These are phyloP conservation scores for Phyllopteryx taeniolatus DNA, from an alignment of 2,113 vertebrate genomes.

Conservation along the genomic window DNA sequence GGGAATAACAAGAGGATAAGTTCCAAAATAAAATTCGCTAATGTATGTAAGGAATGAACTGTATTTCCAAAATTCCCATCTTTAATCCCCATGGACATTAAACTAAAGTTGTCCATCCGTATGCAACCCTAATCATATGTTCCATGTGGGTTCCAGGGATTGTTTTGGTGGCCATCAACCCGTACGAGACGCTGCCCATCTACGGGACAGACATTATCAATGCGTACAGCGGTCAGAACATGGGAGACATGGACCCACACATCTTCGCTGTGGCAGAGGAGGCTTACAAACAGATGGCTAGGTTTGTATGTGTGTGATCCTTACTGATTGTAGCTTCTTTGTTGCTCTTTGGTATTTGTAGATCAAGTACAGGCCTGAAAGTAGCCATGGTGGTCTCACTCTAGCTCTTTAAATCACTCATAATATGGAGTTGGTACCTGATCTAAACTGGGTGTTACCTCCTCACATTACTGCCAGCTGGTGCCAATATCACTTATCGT, in stretches of 20 bases:
- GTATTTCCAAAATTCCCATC: too few relatives aligned
- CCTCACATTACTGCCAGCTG: neutral
- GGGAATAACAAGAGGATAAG: too few relatives aligned
- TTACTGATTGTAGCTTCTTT: slow-evolving; percentile 30
- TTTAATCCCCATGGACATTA: too few relatives aligned
- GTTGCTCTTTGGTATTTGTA: slow-evolving; percentile 59
- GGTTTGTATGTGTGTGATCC: slow-evolving; percentile 75
- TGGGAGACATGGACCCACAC: slow-evolving; percentile 99
- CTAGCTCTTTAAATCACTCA: slow-evolving; percentile 10
- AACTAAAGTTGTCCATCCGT: neutral
- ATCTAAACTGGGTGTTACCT: too few relatives aligned
- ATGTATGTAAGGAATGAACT: too few relatives aligned
- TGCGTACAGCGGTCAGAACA: slow-evolving; percentile 97
- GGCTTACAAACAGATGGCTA: slow-evolving; percentile 98
- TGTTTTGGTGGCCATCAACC: slow-evolving; percentile 97
- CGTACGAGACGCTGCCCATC: slow-evolving; percentile 93
- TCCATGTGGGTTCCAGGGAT: slow-evolving; percentile 76
- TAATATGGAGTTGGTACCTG: neutral
- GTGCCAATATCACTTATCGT: neutral
- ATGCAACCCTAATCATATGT: neutral
- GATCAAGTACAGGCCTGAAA: slow-evolving; percentile 67
- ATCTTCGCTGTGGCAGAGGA: slow-evolving; percentile 98
- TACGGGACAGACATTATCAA: slow-evolving; percentile 98
- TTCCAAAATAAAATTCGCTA: too few relatives aligned
- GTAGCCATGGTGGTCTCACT: slow-evolving; percentile 50